Evolutionary conservation across 2,797 vertebrate genomes (phyloP).

Genomic region (Sternarchorhynchus goeldii): DNA sequence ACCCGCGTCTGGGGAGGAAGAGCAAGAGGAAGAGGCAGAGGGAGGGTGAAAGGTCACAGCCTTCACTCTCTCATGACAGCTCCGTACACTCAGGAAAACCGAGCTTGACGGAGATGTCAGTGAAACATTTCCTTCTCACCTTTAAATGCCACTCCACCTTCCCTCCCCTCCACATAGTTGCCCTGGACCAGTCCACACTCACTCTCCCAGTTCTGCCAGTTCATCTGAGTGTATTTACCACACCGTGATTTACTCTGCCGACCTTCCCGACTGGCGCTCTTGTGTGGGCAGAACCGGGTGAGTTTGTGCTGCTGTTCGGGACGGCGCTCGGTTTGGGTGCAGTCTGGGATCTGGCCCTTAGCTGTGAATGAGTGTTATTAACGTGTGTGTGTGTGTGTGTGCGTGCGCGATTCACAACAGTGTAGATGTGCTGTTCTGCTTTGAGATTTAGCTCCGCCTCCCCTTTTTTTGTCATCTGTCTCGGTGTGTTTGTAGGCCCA

Average conservation of each 20-base stretch:
- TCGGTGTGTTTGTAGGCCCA: not conserved
- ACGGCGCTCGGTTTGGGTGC: not conserved
- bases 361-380: not conserved
- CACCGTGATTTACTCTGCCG: not conserved
- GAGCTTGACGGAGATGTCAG: constrained; percentile 46
- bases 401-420: not conserved
- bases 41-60: constrained; percentile 37
- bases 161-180: not conserved
- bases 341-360: not conserved
- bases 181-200: not conserved
- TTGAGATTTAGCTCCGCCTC: not conserved
- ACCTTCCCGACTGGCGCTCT: not conserved
- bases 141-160: constrained; percentile 45
- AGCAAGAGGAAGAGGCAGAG: not conserved
- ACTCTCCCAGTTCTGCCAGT: not conserved
- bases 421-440: not conserved
- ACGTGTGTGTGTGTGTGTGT: not conserved
- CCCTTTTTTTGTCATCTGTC: not conserved
- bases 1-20: not conserved
- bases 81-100: constrained; percentile 1
- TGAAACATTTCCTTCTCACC: constrained; percentile 39
- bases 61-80: not conserved
- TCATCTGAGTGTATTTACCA: not conserved
- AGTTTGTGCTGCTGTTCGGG: not conserved
- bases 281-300: not conserved